phyloP scores from a whole-genome alignment of 1,140 invertebrate species.

The Conopomorpha cramerella region DNA sequence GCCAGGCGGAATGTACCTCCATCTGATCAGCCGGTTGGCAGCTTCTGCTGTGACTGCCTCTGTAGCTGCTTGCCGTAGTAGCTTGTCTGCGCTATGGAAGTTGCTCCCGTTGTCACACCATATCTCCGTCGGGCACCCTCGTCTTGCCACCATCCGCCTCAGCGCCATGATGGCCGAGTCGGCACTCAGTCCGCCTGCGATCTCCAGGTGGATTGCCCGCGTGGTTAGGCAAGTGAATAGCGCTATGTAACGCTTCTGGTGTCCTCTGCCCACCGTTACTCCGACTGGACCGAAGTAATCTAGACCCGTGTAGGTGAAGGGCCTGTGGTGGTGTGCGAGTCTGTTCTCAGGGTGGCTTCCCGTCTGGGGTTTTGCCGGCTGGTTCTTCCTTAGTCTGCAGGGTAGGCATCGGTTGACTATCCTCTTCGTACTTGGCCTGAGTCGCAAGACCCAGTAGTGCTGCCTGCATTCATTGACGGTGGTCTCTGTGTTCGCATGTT shows the following conservation, averaged over 20 bases:
- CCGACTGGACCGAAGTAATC: slow-evolving; percentile 7
- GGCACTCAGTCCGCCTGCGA: slow-evolving; percentile 5
- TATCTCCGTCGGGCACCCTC: slow-evolving; percentile 3
- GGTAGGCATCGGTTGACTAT: neutral
- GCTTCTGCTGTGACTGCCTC: neutral
- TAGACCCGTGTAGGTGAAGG: slow-evolving; percentile 7
- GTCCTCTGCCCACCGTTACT: slow-evolving; percentile 7
- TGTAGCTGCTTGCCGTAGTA: slow-evolving; percentile 4
- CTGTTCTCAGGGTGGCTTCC: slow-evolving; percentile 5
- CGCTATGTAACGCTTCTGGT: slow-evolving; percentile 16
- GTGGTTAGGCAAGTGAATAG: slow-evolving; percentile 13
- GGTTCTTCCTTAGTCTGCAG: neutral
- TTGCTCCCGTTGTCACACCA: slow-evolving; percentile 18
- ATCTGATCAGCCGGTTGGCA: neutral
- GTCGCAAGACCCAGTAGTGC: slow-evolving; percentile 10
- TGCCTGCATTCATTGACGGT: slow-evolving; percentile 13
- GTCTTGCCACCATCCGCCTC: neutral
- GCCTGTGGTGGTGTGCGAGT: slow-evolving; percentile 4
- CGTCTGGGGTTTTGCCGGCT: slow-evolving; percentile 4
- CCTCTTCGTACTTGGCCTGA: slow-evolving; percentile 4
- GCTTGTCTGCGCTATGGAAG: slow-evolving; percentile 12
- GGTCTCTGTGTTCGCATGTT: slow-evolving; percentile 9
- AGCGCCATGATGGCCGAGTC: slow-evolving; percentile 8
- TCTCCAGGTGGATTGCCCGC: slow-evolving; percentile 10
- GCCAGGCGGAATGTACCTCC: slow-evolving; percentile 19